These are phyloP conservation scores for Theristicus caerulescens DNA, from an alignment of 2,113 vertebrate species.

Conservation along the genomic window DNA sequence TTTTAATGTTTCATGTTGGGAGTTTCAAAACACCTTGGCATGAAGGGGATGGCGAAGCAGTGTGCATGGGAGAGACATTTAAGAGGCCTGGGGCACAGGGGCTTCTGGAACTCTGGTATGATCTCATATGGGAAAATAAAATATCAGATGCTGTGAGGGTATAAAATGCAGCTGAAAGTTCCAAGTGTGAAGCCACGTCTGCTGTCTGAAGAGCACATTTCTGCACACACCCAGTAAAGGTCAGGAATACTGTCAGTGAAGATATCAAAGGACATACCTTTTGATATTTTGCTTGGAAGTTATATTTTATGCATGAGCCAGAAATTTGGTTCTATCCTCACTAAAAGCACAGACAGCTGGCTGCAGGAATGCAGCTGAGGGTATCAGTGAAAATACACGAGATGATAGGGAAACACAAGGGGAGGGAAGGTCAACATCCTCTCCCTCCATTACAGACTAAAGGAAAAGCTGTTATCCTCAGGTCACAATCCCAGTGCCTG, in stretches of 20 bases:
- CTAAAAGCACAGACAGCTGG: constrained; percentile 19
- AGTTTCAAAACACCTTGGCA: neutral
- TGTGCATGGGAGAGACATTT: neutral
- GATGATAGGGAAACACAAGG: constrained; percentile 15
- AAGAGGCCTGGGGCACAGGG: neutral
- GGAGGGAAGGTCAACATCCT: constrained; percentile 38
- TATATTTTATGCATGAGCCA: neutral
- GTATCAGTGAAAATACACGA: constrained; percentile 31
- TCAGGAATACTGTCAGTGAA: neutral
- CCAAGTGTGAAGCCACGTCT: neutral
- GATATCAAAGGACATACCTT: constrained; percentile 53
- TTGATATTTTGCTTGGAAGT: constrained; percentile 60
- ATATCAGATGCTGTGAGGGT: neutral
- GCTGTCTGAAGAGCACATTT: neutral
- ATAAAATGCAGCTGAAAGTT: neutral
- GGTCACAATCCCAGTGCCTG: neutral
- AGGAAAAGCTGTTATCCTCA: neutral
- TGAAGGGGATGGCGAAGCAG: neutral
- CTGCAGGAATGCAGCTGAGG: constrained; percentile 12
- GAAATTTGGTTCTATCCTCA: neutral
- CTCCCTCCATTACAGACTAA: neutral
- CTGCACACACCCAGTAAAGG: neutral
- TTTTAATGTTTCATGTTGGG: neutral
- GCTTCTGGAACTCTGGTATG: neutral
- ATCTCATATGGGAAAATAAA: neutral